Conservation (phyloP, 2,888 invertebrate genomes). For the Stenoptilia bipunctidactyla region DNA sequence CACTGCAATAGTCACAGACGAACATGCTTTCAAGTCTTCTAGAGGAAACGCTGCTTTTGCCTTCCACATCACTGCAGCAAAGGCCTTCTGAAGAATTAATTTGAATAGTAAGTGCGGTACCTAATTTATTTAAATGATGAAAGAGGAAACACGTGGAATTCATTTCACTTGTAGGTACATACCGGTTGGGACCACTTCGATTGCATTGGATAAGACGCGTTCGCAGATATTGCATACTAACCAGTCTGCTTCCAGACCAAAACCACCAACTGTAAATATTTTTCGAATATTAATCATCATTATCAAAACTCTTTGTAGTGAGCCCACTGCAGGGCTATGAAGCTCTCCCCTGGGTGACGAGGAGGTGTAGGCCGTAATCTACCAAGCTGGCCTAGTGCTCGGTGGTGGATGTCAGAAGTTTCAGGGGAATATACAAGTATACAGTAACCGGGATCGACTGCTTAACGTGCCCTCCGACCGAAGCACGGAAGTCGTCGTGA, state of each 20-base stretch:
- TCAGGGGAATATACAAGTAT: no score
- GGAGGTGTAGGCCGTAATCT: no score
- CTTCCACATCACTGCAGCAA: conserved; percentile 40
- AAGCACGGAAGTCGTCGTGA: no score
- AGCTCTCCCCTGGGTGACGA: no score
- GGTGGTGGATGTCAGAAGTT: no score
- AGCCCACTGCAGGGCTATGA: no score
- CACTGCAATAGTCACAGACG: conserved; percentile 52
- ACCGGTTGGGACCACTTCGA: conserved; percentile 53
- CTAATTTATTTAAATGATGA: neutral
- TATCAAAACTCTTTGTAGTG: no score
- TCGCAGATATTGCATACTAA: conserved; percentile 50
- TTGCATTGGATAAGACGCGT: conserved; percentile 49
- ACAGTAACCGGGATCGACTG: no score
- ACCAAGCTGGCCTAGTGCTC: no score
- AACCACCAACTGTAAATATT: neutral
- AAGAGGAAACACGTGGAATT: neutral
- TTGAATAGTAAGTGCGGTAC: no score
- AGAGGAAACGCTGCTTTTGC: conserved; percentile 32
- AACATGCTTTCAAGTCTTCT: conserved; percentile 49
- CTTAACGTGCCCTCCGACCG: no score
- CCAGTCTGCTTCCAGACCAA: conserved; percentile 49
- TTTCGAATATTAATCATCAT: no score
- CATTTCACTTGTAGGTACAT: conserved; percentile 7
- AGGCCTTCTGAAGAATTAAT: conserved; percentile 35